Conservation (phyloP, 2,888 invertebrate species). For the Agonopterix arenella region DNA sequence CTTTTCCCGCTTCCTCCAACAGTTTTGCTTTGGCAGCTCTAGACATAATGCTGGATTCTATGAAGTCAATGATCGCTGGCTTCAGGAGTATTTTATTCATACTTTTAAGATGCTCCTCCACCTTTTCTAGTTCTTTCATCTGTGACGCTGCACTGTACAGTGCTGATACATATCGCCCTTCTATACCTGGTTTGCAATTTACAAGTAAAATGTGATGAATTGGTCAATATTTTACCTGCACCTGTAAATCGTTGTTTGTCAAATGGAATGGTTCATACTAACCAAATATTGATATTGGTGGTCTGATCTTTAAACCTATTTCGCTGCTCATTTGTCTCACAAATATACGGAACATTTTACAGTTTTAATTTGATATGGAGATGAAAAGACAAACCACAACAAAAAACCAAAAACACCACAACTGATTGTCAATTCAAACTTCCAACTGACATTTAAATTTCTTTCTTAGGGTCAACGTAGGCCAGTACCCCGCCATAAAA, state of each 20-base stretch:
- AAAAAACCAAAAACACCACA: too few relatives aligned
- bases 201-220: too few relatives aligned
- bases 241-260: too few relatives aligned
- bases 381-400: too few relatives aligned
- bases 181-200: conserved; percentile 31
- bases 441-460: too few relatives aligned
- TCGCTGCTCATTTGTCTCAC: conserved; percentile 26
- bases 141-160: conserved; percentile 49
- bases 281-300: conserved; percentile 54
- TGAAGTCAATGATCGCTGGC: conserved; percentile 46
- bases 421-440: too few relatives aligned
- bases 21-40: conserved; percentile 40
- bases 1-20: conserved; percentile 29
- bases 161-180: conserved; percentile 56
- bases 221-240: too few relatives aligned
- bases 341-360: conserved; percentile 30
- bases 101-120: conserved; percentile 35
- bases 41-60: conserved; percentile 48
- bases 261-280: conserved; percentile 11
- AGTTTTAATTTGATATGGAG: background rate
- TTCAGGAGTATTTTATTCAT: conserved; percentile 37
- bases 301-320: conserved; percentile 15
- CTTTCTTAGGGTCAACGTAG: too few relatives aligned
- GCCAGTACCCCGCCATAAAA: too few relatives aligned
- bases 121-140: conserved; percentile 41